phyloP scores from a whole-genome alignment of 2,113 vertebrate genomes.

The Eudyptes chrysolophus region DNA sequence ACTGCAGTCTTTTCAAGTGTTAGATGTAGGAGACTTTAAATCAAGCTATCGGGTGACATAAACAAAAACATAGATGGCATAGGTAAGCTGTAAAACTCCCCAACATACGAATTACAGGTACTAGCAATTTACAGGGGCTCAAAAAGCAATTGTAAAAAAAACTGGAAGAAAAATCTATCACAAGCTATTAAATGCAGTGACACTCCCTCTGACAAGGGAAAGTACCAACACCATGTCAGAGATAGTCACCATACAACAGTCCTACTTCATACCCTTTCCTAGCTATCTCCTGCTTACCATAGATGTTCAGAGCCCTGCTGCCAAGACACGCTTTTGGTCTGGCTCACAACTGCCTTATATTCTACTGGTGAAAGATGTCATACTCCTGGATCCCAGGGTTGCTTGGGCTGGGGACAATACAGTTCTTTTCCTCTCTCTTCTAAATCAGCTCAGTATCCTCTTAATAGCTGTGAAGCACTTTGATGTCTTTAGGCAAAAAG shows the following conservation, averaged over 20 bases:
- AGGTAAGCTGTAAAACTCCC: background rate
- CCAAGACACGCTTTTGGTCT: background rate
- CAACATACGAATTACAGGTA: background rate
- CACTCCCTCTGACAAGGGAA: background rate
- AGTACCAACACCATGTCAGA: background rate
- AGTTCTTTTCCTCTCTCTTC: background rate
- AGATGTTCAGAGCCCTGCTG: background rate
- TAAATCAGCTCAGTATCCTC: background rate
- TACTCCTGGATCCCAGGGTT: background rate
- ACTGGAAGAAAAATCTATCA: background rate
- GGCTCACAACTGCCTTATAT: background rate
- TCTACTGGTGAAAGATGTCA: background rate
- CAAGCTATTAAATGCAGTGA: background rate
- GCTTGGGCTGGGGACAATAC: background rate
- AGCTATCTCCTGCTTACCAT: background rate
- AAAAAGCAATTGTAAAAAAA: background rate
- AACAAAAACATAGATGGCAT: background rate
- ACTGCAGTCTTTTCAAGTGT: background rate
- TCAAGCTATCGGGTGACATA: background rate
- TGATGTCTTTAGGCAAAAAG: background rate
- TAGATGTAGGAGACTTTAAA: background rate
- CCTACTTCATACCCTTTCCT: background rate
- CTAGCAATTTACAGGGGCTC: background rate
- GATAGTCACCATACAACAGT: background rate
- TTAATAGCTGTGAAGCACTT: background rate